These are phyloP conservation scores for Melanotaenia pygmaea DNA, from an alignment of 2,797 vertebrate genomes.

Conservation along the genomic window DNA sequence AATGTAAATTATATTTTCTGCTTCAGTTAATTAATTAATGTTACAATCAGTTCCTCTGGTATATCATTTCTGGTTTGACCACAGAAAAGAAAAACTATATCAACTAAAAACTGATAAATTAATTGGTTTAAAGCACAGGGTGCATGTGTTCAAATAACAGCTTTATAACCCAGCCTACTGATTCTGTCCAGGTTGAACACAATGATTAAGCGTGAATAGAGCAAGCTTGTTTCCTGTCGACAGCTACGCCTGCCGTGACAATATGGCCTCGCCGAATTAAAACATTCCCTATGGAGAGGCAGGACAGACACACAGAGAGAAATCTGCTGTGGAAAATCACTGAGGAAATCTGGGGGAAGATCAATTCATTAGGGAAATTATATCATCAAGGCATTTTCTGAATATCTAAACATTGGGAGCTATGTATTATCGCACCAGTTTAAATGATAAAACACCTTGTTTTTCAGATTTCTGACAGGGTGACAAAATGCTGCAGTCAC, in stretches of 20 bases:
- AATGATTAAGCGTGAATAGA: conserved; percentile 28
- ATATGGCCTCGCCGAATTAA: conserved; percentile 68
- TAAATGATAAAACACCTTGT: not conserved
- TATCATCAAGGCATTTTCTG: not conserved
- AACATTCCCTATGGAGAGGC: conserved; percentile 64
- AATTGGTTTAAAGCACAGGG: fast-evolving
- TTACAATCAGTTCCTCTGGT: not conserved
- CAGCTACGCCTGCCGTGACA: conserved; percentile 57
- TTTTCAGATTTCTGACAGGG: not conserved
- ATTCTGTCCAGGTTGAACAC: conserved; percentile 20
- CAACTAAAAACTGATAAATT: not conserved
- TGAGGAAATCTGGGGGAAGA: conserved; percentile 12
- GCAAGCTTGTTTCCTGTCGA: conserved; percentile 45
- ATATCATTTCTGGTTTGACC: not conserved
- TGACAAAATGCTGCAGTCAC: conserved; percentile 1
- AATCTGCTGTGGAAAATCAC: conserved; percentile 71
- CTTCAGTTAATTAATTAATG: not conserved
- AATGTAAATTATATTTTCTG: not conserved
- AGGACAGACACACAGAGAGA: conserved; percentile 62
- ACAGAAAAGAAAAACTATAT: not conserved
- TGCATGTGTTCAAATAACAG: not conserved
- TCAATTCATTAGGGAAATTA: not conserved
- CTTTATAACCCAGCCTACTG: conserved; percentile 7
- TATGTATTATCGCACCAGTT: not conserved
- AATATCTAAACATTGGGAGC: not conserved